phyloP scores from a whole-genome alignment of 1,140 invertebrate species.

The Eriosoma lanigerum region DNA sequence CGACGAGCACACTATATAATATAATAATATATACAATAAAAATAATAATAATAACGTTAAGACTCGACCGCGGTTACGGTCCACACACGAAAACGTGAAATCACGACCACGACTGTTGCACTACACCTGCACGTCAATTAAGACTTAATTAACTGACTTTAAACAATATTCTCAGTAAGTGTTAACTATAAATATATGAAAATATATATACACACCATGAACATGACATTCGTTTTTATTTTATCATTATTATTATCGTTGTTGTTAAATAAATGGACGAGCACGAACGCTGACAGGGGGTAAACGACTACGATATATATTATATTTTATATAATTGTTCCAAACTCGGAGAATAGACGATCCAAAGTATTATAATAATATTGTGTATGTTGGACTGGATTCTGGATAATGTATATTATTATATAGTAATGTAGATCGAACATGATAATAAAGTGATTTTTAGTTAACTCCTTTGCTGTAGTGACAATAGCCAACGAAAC shows the following conservation, averaged over 20 bases:
- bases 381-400: neutral
- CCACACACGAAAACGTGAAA: neutral
- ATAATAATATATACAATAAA: neutral
- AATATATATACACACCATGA: too few species aligned
- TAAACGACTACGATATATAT: too few species aligned
- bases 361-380: neutral
- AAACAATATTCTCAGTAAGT: too few species aligned
- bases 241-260: too few species aligned
- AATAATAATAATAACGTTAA: neutral
- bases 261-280: too few species aligned
- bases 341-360: neutral
- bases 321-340: too few species aligned
- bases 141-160: neutral
- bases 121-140: neutral
- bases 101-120: neutral
- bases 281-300: too few species aligned
- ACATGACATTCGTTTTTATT: too few species aligned
- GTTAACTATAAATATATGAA: too few species aligned
- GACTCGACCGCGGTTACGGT: neutral
- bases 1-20: neutral
- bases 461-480: neutral
- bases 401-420: neutral
- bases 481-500: neutral
- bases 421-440: neutral
- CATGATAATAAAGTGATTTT: neutral